These are phyloP conservation scores for Buphagus erythrorhynchus DNA, from an alignment of 2,797 vertebrate genomes.

Conservation along the genomic window DNA sequence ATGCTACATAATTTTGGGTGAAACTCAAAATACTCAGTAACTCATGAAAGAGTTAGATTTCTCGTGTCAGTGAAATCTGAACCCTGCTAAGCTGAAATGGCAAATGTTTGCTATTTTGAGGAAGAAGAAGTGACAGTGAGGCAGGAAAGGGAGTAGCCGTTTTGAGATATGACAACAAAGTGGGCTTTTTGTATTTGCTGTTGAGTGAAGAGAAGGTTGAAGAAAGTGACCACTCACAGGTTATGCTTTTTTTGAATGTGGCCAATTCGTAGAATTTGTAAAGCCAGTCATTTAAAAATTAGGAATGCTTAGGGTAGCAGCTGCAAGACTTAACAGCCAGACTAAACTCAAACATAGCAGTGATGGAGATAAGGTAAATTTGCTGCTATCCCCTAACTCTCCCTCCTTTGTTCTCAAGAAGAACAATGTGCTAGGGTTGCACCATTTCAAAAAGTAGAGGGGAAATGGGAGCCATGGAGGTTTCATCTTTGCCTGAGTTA, in stretches of 20 bases:
- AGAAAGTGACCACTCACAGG: background rate
- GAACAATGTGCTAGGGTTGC: background rate
- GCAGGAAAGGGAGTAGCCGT: background rate
- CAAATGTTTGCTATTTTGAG: background rate
- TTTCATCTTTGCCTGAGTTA: background rate
- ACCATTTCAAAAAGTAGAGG: background rate
- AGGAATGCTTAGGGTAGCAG: background rate
- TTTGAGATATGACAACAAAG: background rate
- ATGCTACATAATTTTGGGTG: background rate
- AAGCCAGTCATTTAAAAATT: background rate
- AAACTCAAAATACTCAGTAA: background rate
- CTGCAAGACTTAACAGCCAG: background rate
- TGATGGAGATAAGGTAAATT: background rate
- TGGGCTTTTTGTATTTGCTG: background rate
- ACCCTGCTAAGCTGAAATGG: background rate
- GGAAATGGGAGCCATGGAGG: background rate
- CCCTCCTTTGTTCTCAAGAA: background rate
- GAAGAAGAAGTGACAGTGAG: background rate
- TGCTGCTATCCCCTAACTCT: background rate
- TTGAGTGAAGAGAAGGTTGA: background rate
- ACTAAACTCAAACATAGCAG: background rate
- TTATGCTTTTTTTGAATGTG: background rate
- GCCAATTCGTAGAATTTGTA: background rate
- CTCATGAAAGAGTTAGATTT: background rate
- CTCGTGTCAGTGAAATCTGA: background rate